Evolutionary conservation across 2,797 vertebrate species (phyloP).

Genomic region (Melanotaenia maccullochi): DNA sequence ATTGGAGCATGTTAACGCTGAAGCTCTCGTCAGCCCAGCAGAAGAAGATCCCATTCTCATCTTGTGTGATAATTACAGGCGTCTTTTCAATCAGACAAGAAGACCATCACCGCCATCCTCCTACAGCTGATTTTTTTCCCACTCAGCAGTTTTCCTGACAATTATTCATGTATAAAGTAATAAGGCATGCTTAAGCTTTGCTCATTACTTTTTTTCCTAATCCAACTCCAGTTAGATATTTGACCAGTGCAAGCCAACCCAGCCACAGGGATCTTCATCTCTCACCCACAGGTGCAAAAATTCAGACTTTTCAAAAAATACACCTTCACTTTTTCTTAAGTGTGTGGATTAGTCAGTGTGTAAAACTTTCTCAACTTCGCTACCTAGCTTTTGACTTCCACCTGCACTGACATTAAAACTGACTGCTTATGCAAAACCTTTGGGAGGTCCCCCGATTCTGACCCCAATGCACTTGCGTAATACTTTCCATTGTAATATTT

Average conservation of each 20-base stretch:
- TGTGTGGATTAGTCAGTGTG: background rate
- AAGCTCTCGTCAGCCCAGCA: conserved; percentile 69
- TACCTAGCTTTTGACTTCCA: background rate
- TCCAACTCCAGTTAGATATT: background rate
- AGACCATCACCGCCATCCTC: conserved; percentile 24
- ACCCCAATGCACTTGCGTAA: background rate
- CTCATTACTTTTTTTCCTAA: background rate
- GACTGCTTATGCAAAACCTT: background rate
- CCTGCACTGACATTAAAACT: background rate
- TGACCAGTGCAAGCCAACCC: background rate
- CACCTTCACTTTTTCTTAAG: background rate
- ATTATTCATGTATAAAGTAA: conserved; percentile 12
- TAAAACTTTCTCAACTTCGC: background rate
- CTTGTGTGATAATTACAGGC: conserved; percentile 65
- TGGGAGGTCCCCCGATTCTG: background rate
- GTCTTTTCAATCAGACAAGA: conserved; percentile 66
- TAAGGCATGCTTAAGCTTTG: background rate
- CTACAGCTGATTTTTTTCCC: conserved; percentile 23
- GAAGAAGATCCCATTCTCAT: conserved; percentile 63
- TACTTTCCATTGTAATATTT: background rate
- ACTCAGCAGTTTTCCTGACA: conserved; percentile 27
- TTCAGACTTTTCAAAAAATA: background rate
- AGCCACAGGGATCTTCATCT: background rate
- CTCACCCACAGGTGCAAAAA: background rate
- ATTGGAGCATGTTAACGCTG: conserved; percentile 77